Conservation (phyloP, 2,888 invertebrate species). For the Euphydryas editha region DNA sequence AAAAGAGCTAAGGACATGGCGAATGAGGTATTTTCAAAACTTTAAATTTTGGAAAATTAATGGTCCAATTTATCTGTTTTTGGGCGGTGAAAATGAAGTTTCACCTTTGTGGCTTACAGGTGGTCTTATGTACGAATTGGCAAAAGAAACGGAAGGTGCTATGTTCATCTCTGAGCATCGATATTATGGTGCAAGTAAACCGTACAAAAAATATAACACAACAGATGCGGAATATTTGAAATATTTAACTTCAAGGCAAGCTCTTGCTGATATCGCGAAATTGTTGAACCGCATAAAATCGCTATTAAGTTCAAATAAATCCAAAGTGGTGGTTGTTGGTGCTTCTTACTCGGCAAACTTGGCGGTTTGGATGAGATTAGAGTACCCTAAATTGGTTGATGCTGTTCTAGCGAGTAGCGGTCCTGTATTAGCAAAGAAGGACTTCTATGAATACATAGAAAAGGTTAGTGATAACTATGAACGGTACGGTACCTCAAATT, state of each 20-base stretch:
- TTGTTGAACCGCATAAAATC: conserved; percentile 57
- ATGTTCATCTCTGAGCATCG: conserved; percentile 70
- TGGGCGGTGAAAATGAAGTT: conserved; percentile 66
- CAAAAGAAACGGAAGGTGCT: conserved; percentile 70
- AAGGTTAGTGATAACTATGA: conserved; percentile 67
- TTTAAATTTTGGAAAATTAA: conserved; percentile 58
- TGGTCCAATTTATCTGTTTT: conserved; percentile 67
- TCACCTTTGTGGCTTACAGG: conserved; percentile 56
- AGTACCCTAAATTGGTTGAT: conserved; percentile 69
- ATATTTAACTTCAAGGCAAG: conserved; percentile 66
- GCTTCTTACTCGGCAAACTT: conserved; percentile 74
- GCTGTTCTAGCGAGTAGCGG: conserved; percentile 73
- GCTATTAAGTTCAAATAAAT: conserved; percentile 50
- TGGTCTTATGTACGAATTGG: conserved; percentile 65
- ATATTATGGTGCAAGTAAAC: conserved; percentile 72
- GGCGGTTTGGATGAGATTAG: conserved; percentile 70
- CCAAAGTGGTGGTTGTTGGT: conserved; percentile 71
- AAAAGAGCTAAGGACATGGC: conserved; percentile 59
- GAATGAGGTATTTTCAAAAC: conserved; percentile 70
- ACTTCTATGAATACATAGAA: conserved; percentile 72
- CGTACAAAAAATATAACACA: conserved; percentile 50
- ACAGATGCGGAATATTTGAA: conserved; percentile 56
- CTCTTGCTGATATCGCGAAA: conserved; percentile 66
- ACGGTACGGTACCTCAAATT: conserved; percentile 59
- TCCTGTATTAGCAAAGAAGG: conserved; percentile 70